Base-by-base conservation (phyloP, 2,797 vertebrate species). In the Netta rufina region DNA sequence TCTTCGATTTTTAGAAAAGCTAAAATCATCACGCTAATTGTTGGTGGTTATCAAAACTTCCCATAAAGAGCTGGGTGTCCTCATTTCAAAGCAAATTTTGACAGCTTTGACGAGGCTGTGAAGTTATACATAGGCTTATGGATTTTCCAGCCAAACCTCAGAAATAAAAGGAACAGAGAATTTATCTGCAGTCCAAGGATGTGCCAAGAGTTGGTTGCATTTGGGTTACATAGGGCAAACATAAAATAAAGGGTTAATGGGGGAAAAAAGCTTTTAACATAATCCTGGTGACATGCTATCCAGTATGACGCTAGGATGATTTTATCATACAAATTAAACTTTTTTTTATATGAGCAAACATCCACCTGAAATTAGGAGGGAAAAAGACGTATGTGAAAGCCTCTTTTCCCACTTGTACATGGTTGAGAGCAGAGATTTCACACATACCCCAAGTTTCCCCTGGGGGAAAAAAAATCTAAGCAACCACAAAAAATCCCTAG, bases 71-170 rank as follows among this genome's bases (percentile, higher is more conserved):
- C 64, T 77, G 54, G 17, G 9, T 62, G 20, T 82, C 43, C 54
- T 86, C 15, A 53, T 82, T 83, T 72, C 77, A 78, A 69, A 74
- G 57, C 18, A 78, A 74, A 58, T 85, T 83, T 57, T 60, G 83
- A 36, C 51, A 39, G 88, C 73, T 96, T 80, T 91, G 91, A 75
- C 83, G 85, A 88, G 82, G 64, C 75, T 88, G 76, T 0, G 0
- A 67, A 79, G 61, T 85, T 92, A 43, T 33, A 30, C 4, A 43
- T 73, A 74, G 36, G 53, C 53, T 86, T 67, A 36, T 6, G 70
- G 93, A 49, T 91, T 88, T 95, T 88, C 76, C 85, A 91, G 83
- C 61, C 72, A 91, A 92, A 49, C 57, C 61, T 72, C 73, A 87
- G 85, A 65, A 88, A 74, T 65, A 6, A 77, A 85, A 60, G 62